A percentile compares a stretch with the other conserved stretches of the same genome.
Conservation (phyloP, 1,140 invertebrate species). For the Plectrocnemia conspersa region DNA sequence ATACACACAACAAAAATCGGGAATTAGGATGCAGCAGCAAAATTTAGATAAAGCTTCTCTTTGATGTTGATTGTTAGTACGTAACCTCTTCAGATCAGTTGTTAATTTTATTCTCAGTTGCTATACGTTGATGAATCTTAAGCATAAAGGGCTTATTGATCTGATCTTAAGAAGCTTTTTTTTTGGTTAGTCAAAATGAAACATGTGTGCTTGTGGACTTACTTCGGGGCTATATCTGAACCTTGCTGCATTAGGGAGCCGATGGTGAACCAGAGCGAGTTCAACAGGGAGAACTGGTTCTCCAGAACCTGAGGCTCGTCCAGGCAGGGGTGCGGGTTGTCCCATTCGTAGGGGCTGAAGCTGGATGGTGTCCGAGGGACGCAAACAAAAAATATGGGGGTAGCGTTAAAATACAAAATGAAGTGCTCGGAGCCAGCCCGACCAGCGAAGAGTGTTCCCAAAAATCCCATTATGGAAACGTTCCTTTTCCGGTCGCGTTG, state of each 20-base stretch:
- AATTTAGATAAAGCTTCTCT: constrained; percentile 22
- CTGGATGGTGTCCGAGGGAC: constrained; percentile 50
- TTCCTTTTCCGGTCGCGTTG: background rate
- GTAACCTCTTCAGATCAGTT: constrained; percentile 30
- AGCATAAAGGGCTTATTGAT: background rate
- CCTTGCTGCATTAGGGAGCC: constrained; percentile 89
- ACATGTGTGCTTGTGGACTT: constrained; percentile 44
- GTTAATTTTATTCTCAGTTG: background rate
- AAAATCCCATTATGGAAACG: background rate
- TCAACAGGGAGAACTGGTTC: constrained; percentile 85
- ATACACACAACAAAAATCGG: constrained; percentile 10
- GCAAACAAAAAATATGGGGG: constrained; percentile 23
- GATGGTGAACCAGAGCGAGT: constrained; percentile 85
- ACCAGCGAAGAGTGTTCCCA: background rate
- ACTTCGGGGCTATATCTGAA: constrained; percentile 82
- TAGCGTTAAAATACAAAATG: constrained; percentile 16
- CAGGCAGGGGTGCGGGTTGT: constrained; percentile 75
- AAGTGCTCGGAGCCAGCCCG: background rate
- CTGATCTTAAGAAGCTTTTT: background rate
- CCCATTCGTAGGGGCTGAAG: constrained; percentile 89
- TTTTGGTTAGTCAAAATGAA: background rate
- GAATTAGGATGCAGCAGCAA: constrained; percentile 20
- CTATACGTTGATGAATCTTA: background rate
- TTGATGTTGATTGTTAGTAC: constrained; percentile 25
- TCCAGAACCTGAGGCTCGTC: constrained; percentile 72